These are phyloP conservation scores for Apocrypta bakeri DNA, from an alignment of 1,140 invertebrate genomes.

Conservation along the genomic window DNA sequence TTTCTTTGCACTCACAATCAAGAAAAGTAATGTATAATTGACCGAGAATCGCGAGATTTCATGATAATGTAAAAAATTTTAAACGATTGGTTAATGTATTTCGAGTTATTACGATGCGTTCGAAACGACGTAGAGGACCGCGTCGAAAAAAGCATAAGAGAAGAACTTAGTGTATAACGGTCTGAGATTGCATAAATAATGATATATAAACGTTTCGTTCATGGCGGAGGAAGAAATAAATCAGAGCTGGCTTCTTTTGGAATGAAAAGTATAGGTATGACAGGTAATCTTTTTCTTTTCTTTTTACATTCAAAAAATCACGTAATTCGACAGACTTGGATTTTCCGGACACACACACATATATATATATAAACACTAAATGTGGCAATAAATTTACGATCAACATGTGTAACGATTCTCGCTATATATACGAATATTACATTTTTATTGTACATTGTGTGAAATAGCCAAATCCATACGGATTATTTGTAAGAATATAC, in stretches of 20 bases:
- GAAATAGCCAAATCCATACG: too few species aligned
- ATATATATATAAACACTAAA: neutral
- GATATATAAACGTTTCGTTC: too few species aligned
- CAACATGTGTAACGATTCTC: too few species aligned
- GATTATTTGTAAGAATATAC: too few species aligned
- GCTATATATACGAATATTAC: too few species aligned
- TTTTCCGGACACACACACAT: neutral
- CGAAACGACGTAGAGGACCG: constrained; percentile 12
- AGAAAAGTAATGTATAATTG: neutral
- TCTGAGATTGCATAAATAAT: neutral
- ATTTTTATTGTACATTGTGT: too few species aligned
- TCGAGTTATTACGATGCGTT: constrained; percentile 2
- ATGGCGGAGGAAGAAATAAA: neutral
- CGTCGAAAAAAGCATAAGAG: too few species aligned
- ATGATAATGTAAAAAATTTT: constrained; percentile 4
- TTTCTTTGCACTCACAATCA: neutral
- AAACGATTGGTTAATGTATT: neutral
- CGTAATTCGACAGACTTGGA: neutral
- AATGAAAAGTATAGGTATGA: neutral
- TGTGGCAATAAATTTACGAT: neutral
- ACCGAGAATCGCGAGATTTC: neutral
- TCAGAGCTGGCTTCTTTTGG: neutral
- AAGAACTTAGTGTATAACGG: too few species aligned
- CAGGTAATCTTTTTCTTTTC: neutral
- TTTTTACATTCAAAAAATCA: neutral